Conservation (phyloP, 1,140 invertebrate genomes). For the Cataglyphis hispanica region DNA sequence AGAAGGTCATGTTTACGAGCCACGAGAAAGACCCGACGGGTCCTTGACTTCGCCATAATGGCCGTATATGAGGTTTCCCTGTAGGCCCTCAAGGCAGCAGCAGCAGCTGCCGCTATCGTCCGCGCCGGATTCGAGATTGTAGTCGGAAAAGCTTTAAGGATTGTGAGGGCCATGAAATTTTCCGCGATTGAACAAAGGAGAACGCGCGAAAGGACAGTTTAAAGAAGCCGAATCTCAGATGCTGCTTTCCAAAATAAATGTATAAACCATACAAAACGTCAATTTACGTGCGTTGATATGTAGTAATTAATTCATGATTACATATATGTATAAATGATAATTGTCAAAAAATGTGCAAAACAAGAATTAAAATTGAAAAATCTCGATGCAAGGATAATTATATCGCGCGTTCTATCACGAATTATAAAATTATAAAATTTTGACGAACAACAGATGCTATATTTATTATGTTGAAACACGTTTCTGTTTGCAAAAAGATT, state of each 20-base stretch:
- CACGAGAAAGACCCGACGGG: slow-evolving; percentile 37
- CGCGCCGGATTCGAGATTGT: slow-evolving; percentile 44
- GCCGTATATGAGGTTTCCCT: slow-evolving; percentile 58
- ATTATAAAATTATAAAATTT: neutral
- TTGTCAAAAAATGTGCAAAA: slow-evolving; percentile 17
- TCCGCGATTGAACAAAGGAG: neutral
- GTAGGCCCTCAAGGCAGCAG: slow-evolving; percentile 15
- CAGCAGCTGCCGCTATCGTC: slow-evolving; percentile 31
- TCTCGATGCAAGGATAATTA: neutral
- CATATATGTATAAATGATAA: neutral
- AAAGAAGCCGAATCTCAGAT: neutral
- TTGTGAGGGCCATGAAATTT: slow-evolving; percentile 5
- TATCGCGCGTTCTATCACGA: neutral
- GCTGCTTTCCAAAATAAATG: neutral
- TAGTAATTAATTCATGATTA: slow-evolving; percentile 27
- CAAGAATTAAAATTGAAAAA: neutral
- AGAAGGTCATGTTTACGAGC: slow-evolving; percentile 66
- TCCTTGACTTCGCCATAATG: slow-evolving; percentile 44
- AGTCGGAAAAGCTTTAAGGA: slow-evolving; percentile 50
- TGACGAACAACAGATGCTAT: neutral
- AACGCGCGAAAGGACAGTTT: neutral
- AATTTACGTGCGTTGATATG: neutral
- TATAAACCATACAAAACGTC: neutral
- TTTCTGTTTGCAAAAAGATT: neutral
- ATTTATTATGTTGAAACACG: neutral